Conservation (phyloP, 2,797 vertebrate species). For the Neosilurus mollespiculum region DNA sequence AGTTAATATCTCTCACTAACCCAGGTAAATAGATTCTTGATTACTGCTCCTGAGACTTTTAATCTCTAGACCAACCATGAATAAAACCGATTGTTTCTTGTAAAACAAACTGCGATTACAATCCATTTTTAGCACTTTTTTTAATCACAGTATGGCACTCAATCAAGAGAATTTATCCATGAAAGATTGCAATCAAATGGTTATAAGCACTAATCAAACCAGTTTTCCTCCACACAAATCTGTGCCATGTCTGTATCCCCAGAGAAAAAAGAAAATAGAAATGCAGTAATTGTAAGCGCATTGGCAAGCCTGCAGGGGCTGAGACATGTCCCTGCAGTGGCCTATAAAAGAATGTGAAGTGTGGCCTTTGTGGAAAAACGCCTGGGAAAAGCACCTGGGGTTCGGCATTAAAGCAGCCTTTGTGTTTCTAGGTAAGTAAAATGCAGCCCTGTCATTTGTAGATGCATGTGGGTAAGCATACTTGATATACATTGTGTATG, state of each 20-base stretch:
- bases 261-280: slow-evolving; percentile 25
- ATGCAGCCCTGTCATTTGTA: slow-evolving; percentile 23
- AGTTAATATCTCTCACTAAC: background rate
- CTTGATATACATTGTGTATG: background rate
- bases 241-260: slow-evolving; percentile 19
- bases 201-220: slow-evolving; percentile 43
- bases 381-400: slow-evolving; percentile 27
- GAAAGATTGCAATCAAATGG: slow-evolving; percentile 50
- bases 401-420: slow-evolving; percentile 37
- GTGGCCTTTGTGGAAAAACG: slow-evolving; percentile 36
- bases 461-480: slow-evolving; percentile 4
- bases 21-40: slow-evolving; percentile 19
- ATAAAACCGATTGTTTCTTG: slow-evolving; percentile 52
- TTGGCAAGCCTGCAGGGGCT: slow-evolving; percentile 14
- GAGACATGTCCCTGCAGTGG: slow-evolving; percentile 38
- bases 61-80: slow-evolving; percentile 37
- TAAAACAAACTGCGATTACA: slow-evolving; percentile 53
- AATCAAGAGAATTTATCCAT: slow-evolving; percentile 50
- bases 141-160: slow-evolving; percentile 46
- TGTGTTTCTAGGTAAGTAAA: slow-evolving; percentile 31
- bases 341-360: slow-evolving; percentile 47
- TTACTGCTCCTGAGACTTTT: slow-evolving; percentile 12
- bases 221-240: slow-evolving; percentile 28
- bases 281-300: slow-evolving; percentile 37
- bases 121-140: slow-evolving; percentile 47